Conservation (phyloP, 2,888 invertebrate species). For the Neocrepidodera transversa region DNA sequence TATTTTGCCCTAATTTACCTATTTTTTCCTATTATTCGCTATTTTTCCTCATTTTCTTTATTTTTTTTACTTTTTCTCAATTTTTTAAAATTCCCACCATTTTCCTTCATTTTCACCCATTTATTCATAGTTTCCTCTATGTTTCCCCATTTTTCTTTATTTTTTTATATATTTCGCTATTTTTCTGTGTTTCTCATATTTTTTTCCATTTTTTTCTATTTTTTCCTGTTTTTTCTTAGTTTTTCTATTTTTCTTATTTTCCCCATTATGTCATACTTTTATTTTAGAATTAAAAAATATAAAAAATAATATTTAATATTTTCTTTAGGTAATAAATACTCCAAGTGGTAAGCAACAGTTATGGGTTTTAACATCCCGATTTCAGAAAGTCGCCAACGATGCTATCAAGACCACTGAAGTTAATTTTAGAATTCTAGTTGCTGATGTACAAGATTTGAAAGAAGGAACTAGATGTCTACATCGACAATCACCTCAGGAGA, state of each 20-base stretch:
- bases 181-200: not conserved
- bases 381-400: constrained; percentile 72
- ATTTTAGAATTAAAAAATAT: not conserved
- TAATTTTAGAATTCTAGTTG: constrained; percentile 77
- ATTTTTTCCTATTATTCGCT: too few species aligned
- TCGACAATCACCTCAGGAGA: not conserved
- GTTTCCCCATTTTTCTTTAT: too few species aligned
- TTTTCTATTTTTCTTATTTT: too few species aligned
- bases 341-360: constrained; percentile 67
- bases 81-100: too few species aligned
- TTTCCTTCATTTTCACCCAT: too few species aligned
- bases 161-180: too few species aligned
- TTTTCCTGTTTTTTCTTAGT: too few species aligned
- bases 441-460: constrained; percentile 64
- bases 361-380: constrained; percentile 72
- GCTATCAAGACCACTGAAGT: constrained; percentile 64
- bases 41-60: too few species aligned
- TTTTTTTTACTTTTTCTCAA: too few species aligned
- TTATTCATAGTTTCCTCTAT: too few species aligned
- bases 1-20: too few species aligned
- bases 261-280: not conserved
- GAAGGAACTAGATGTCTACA: constrained; percentile 63
- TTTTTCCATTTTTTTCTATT: not conserved
- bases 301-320: not conserved
- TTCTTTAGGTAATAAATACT: constrained; percentile 63